Evolutionary conservation across 2,888 invertebrate genomes (phyloP).

Genomic region (Drosophila neonasuta): DNA sequence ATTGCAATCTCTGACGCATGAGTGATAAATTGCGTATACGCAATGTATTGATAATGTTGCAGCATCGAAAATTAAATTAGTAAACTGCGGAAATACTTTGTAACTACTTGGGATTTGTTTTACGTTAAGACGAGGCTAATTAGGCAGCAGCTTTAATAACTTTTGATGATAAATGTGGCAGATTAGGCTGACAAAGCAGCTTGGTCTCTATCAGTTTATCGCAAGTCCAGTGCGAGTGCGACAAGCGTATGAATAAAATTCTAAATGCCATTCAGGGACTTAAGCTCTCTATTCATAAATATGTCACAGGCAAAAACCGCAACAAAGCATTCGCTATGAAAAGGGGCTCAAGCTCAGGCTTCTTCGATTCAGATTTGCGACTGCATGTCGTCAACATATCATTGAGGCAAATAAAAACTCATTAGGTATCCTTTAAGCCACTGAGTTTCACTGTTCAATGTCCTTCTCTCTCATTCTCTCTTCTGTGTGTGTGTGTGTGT

Average conservation of each 20-base stretch:
- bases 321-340: background rate
- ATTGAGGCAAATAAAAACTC: slow-evolving; percentile 37
- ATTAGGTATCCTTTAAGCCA: slow-evolving; percentile 44
- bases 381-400: slow-evolving; percentile 8
- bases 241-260: slow-evolving; percentile 13
- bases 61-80: background rate
- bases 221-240: slow-evolving; percentile 2
- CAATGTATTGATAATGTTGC: background rate
- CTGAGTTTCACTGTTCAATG: slow-evolving; percentile 18
- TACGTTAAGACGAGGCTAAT: background rate
- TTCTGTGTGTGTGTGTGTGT: background rate
- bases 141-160: slow-evolving; percentile 7
- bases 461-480: background rate
- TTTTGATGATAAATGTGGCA: slow-evolving; percentile 16
- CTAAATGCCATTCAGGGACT: slow-evolving; percentile 9
- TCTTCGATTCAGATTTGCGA: background rate
- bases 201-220: slow-evolving; percentile 4
- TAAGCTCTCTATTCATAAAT: slow-evolving; percentile 33
- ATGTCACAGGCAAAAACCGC: slow-evolving; percentile 1
- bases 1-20: background rate
- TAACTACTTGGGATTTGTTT: background rate
- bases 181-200: slow-evolving; percentile 17
- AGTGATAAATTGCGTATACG: background rate
- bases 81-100: background rate
- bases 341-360: background rate